Evolutionary conservation across 2,797 vertebrate genomes (phyloP).

Genomic region (Malurus splendens): DNA sequence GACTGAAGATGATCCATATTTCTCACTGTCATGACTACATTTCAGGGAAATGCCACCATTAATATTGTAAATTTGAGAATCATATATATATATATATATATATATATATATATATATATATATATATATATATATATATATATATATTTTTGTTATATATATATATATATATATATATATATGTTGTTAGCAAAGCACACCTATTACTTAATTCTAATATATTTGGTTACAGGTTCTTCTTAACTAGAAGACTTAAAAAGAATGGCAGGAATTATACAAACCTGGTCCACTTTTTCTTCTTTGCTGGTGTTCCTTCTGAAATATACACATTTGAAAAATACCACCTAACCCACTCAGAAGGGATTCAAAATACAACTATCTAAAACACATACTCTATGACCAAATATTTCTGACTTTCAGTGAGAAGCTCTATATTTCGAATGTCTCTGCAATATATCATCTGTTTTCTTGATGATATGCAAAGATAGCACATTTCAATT

Average conservation of each 20-base stretch:
- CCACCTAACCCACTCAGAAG: not conserved
- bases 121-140: not conserved
- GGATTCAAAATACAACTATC: not conserved
- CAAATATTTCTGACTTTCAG: not conserved
- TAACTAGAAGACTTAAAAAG: not conserved
- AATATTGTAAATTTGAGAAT: not conserved
- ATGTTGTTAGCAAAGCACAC: not conserved
- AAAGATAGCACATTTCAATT: not conserved
- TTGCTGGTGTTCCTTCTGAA: not conserved
- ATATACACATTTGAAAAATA: not conserved
- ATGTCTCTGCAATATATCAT: not conserved
- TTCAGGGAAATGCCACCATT: not conserved
- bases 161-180: too few relatives aligned
- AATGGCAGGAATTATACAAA: not conserved
- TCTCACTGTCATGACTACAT: not conserved
- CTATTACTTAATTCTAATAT: not conserved
- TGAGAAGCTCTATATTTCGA: not conserved
- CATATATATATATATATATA: not conserved
- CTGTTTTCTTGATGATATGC: not conserved
- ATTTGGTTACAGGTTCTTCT: not conserved
- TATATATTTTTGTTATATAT: too few relatives aligned
- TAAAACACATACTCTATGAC: rapidly evolving
- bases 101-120: not conserved
- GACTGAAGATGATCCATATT: not conserved
- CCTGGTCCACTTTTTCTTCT: not conserved